Evolutionary conservation across 2,797 vertebrate genomes (phyloP).

Genomic region (Simalia tracyae): DNA sequence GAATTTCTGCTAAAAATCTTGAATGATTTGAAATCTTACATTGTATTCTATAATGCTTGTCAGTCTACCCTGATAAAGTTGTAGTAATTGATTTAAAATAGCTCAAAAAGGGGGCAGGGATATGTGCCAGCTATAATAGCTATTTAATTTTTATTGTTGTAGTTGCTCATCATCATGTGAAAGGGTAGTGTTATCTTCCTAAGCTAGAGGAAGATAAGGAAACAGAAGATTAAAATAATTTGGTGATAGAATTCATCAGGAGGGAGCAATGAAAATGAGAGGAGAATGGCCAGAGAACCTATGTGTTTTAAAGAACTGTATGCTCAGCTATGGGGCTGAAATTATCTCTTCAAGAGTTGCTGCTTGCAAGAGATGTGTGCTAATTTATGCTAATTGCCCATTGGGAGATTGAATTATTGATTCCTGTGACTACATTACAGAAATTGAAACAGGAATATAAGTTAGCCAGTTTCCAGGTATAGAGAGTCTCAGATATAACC

Average conservation of each 20-base stretch:
- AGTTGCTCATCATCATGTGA: background rate
- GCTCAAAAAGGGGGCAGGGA: background rate
- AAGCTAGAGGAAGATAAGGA: background rate
- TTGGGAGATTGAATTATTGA: background rate
- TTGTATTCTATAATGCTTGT: background rate
- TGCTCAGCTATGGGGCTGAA: background rate
- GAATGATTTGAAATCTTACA: background rate
- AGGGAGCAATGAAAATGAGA: background rate
- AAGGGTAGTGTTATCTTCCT: background rate
- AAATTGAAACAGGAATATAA: background rate
- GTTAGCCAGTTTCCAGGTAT: background rate
- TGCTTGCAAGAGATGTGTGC: background rate
- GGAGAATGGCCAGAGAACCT: background rate
- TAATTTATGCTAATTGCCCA: background rate
- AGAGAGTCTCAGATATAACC: background rate
- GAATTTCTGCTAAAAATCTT: background rate
- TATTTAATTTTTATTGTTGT: background rate
- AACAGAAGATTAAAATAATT: background rate
- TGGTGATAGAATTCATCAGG: background rate
- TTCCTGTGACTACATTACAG: background rate
- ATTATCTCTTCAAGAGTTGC: background rate
- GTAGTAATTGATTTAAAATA: background rate
- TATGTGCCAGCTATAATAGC: background rate
- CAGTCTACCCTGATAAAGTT: background rate
- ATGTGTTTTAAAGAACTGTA: background rate